Evolutionary conservation across 2,797 vertebrate species (phyloP).

Genomic region (Pangasius djambal): DNA sequence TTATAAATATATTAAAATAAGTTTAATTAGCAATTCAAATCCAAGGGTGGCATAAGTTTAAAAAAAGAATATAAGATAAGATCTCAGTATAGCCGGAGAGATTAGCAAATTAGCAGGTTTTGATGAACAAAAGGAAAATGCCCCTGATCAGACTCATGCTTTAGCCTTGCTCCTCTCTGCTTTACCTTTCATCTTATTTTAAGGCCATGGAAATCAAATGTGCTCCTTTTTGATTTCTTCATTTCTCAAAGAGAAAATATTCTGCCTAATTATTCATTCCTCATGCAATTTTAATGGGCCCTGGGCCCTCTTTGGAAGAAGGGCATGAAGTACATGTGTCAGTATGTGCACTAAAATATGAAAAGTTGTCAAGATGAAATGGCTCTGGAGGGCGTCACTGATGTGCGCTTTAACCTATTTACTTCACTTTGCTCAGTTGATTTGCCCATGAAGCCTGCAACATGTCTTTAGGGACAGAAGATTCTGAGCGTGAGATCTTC

Average conservation of each 20-base stretch:
- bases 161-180: conserved; percentile 71
- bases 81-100: conserved; percentile 70
- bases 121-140: conserved; percentile 76
- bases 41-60: conserved; percentile 64
- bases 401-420: conserved; percentile 79
- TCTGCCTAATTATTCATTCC: conserved; percentile 78
- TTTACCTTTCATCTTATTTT: conserved; percentile 75
- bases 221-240: conserved; percentile 74
- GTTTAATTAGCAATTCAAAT: conserved; percentile 86
- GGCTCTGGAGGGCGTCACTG: conserved; percentile 75
- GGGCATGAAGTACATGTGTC: conserved; percentile 81
- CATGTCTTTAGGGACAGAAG: conserved; percentile 43
- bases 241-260: conserved; percentile 74
- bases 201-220: conserved; percentile 72
- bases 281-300: conserved; percentile 78
- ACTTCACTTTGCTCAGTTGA: conserved; percentile 65
- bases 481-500: conserved; percentile 21
- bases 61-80: conserved; percentile 78
- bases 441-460: conserved; percentile 51
- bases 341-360: conserved; percentile 74
- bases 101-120: conserved; percentile 71
- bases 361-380: conserved; percentile 70
- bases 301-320: conserved; percentile 69
- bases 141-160: conserved; percentile 71
- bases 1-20: conserved; percentile 81